Conservation (phyloP, 2,113 vertebrate species). For the Petrocephalus microphthalmus region DNA sequence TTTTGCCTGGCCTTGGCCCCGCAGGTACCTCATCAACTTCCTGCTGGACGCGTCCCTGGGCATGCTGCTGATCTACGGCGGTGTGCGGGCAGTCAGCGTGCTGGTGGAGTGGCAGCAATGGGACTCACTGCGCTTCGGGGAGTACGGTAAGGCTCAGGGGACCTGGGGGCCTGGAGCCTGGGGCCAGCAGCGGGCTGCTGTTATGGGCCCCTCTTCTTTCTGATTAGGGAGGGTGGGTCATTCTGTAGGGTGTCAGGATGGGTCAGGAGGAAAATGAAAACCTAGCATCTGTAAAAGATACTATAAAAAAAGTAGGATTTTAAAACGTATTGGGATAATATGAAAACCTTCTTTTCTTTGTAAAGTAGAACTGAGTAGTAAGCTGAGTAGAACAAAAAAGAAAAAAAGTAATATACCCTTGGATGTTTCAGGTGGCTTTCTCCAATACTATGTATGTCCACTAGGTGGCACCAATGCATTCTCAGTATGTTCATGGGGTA, state of each 20-base stretch:
- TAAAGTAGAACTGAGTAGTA: too few relatives aligned
- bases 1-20: slow-evolving; percentile 8
- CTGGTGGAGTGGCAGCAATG: slow-evolving; percentile 94
- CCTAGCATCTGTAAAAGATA: not conserved
- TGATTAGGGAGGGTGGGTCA: not conserved
- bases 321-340: not conserved
- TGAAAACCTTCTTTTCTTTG: too few relatives aligned
- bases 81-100: slow-evolving; percentile 76
- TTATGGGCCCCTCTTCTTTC: too few relatives aligned
- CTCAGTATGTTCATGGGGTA: not conserved
- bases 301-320: not conserved
- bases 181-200: too few relatives aligned
- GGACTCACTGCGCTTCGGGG: slow-evolving; percentile 92
- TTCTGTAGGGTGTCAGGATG: not conserved
- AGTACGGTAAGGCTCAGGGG: slow-evolving; percentile 75
- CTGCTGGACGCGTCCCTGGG: slow-evolving; percentile 89
- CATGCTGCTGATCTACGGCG: slow-evolving; percentile 92
- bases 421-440: not conserved
- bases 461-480: not conserved
- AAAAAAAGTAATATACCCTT: not conserved
- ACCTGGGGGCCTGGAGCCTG: not conserved
- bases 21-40: slow-evolving; percentile 97
- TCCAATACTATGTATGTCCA: not conserved
- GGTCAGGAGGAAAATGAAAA: not conserved
- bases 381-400: not conserved